phyloP scores from a whole-genome alignment of 2,113 vertebrate genomes.

The Cathartes aura region DNA sequence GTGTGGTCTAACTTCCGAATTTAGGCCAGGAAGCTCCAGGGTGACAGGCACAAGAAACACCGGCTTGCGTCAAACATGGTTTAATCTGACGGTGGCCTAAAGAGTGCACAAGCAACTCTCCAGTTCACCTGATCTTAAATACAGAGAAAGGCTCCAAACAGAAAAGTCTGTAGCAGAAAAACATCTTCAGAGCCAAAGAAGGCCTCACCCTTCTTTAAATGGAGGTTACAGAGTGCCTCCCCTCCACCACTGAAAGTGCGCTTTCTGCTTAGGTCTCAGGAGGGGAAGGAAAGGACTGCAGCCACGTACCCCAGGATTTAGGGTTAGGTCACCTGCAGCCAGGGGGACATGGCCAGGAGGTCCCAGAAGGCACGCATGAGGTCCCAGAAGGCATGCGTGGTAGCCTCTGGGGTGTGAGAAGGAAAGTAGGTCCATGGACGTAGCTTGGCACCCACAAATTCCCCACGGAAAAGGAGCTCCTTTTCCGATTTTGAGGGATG shows the following conservation, averaged over 20 bases:
- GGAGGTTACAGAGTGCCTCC: neutral
- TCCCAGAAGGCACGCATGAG: neutral
- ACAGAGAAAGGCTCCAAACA: neutral
- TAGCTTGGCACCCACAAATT: neutral
- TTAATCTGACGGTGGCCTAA: neutral
- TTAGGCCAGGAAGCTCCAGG: neutral
- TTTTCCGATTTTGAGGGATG: neutral
- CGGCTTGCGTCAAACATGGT: rapidly evolving
- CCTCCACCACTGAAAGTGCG: neutral
- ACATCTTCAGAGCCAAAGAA: neutral
- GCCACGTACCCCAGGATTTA: neutral
- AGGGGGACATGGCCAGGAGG: neutral
- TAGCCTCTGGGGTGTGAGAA: neutral
- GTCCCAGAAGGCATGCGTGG: neutral
- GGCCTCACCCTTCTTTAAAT: neutral
- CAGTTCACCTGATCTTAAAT: neutral
- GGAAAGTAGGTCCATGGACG: neutral
- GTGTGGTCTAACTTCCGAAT: neutral
- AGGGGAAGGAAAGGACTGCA: neutral
- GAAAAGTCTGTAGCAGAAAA: neutral
- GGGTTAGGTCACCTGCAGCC: neutral
- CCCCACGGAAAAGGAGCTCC: neutral
- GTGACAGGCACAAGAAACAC: neutral
- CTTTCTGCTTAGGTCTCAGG: neutral
- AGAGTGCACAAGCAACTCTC: neutral